Percentiles rank a stretch among this genome's conserved stretches.
phyloP scores from a whole-genome alignment of 2,113 vertebrate genomes.

The Mobula hypostoma region DNA sequence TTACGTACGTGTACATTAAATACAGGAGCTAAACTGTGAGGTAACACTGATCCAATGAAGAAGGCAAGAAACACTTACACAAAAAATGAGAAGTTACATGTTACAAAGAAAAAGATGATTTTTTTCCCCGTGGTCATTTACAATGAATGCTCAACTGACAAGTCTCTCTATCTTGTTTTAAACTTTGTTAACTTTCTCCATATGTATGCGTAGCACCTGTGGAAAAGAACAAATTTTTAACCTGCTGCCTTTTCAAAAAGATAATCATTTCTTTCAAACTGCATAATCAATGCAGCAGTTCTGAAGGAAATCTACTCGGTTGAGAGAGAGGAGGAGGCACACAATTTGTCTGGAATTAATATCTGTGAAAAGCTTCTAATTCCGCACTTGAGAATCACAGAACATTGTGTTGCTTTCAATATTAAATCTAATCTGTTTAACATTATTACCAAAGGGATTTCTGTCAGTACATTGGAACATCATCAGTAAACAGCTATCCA shows the following conservation, averaged over 20 bases:
- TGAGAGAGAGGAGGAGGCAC: conserved; percentile 67
- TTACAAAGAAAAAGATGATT: background rate
- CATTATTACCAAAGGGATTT: conserved; percentile 65
- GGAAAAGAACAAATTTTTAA: too few species aligned
- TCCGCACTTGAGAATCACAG: conserved; percentile 68
- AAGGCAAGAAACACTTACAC: background rate
- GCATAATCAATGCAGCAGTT: too few species aligned
- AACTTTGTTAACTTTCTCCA: too few species aligned
- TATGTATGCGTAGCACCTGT: too few species aligned
- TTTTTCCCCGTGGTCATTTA: background rate
- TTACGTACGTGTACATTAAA: background rate
- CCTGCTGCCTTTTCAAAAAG: background rate
- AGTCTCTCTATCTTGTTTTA: too few species aligned
- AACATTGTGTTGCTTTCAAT: conserved; percentile 67
- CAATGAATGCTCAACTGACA: too few species aligned
- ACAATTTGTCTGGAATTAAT: conserved; percentile 69
- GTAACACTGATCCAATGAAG: background rate
- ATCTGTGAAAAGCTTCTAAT: conserved; percentile 64
- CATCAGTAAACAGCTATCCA: conserved; percentile 68
- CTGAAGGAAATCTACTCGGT: conserved; percentile 60
- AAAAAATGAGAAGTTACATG: background rate
- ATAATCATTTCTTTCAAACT: background rate
- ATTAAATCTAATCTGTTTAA: conserved; percentile 69
- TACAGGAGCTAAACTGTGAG: background rate
- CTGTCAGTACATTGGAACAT: conserved; percentile 52